Evolutionary conservation across 92 coral and sea anemone genomes (phyloP).

Genomic region (Palythoa caribaeorum): DNA sequence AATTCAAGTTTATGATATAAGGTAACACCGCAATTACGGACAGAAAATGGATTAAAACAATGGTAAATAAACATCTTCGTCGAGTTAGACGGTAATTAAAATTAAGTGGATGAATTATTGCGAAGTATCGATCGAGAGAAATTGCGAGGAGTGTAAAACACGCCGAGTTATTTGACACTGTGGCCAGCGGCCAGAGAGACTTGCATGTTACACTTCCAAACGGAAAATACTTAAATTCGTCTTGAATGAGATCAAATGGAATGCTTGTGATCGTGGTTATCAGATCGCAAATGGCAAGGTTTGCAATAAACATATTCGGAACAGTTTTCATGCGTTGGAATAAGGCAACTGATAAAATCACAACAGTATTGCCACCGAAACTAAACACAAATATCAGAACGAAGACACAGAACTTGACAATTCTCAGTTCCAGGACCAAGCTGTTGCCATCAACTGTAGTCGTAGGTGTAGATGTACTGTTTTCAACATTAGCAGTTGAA

Average conservation of each 20-base stretch:
- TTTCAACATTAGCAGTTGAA: not conserved
- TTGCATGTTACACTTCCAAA: conserved; percentile 85
- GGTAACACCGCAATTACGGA: conserved; percentile 77
- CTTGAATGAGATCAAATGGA: conserved; percentile 79
- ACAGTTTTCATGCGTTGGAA: conserved; percentile 82
- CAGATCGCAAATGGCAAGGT: conserved; percentile 92
- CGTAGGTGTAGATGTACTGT: not conserved
- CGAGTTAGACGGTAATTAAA: conserved; percentile 80
- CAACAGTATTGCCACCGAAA: conserved; percentile 77
- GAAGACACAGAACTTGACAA: conserved; percentile 64
- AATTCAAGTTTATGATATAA: conserved; percentile 60
- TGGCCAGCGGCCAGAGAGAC: conserved; percentile 88
- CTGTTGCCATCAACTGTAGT: not conserved
- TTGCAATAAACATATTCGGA: conserved; percentile 89
- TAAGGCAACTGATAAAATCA: conserved; percentile 73
- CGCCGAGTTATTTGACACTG: conserved; percentile 85
- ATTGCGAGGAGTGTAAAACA: conserved; percentile 89
- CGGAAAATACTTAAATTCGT: conserved; percentile 80
- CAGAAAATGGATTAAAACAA: conserved; percentile 63
- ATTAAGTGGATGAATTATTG: conserved; percentile 87
- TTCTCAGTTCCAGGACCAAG: conserved; percentile 50
- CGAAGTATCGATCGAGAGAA: conserved; percentile 87
- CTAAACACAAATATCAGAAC: conserved; percentile 72
- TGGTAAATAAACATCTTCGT: conserved; percentile 67
- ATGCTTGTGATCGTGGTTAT: conserved; percentile 88